A percentile compares a stretch with the other conserved stretches of the same genome.
Conservation (phyloP, 2,113 vertebrate genomes). For the Lophius piscatorius region DNA sequence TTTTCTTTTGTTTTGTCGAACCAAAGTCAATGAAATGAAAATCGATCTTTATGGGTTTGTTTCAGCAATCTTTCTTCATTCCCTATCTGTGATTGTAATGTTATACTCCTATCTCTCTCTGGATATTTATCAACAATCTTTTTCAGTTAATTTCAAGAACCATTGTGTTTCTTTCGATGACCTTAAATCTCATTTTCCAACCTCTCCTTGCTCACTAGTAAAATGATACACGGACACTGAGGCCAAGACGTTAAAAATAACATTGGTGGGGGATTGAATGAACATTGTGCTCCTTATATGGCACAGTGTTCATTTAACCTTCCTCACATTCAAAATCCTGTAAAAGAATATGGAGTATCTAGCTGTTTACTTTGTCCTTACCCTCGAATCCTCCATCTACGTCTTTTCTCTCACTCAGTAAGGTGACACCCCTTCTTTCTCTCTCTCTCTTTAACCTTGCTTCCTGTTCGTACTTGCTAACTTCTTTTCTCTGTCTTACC, state of each 20-base stretch:
- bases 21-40: constrained; percentile 54
- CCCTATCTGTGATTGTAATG: constrained; percentile 53
- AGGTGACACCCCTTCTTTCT: constrained; percentile 37
- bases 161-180: constrained; percentile 49
- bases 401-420: constrained; percentile 18
- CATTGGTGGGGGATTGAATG: constrained; percentile 53
- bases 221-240: constrained; percentile 56
- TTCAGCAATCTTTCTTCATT: constrained; percentile 34
- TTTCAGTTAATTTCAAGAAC: constrained; percentile 47
- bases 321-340: constrained; percentile 32
- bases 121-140: constrained; percentile 44
- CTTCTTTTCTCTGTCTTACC: too few relatives aligned
- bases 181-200: constrained; percentile 72
- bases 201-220: constrained; percentile 65
- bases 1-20: constrained; percentile 21
- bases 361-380: constrained; percentile 52
- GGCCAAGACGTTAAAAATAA: constrained; percentile 67
- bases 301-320: constrained; percentile 28
- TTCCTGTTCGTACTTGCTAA: too few relatives aligned
- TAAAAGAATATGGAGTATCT: constrained; percentile 37
- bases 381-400: constrained; percentile 26
- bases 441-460: constrained; percentile 7
- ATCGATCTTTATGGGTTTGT: constrained; percentile 52
- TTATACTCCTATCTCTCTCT: constrained; percentile 34
- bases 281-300: constrained; percentile 27